These are phyloP conservation scores for Oscheius sp. DNA, from an alignment of 2,888 invertebrate genomes.

Conservation along the genomic window DNA sequence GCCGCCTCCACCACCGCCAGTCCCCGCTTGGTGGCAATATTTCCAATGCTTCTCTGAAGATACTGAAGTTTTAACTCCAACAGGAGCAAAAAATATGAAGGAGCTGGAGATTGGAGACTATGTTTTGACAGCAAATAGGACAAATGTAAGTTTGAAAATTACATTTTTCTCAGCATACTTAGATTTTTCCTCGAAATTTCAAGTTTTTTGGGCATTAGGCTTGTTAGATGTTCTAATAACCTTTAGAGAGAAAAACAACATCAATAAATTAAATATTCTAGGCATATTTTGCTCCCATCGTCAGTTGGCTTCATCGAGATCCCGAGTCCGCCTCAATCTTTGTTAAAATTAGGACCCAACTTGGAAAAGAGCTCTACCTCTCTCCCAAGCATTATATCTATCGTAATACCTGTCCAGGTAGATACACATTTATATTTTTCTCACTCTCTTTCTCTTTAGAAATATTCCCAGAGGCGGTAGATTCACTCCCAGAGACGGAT, in stretches of 20 bases:
- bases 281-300: constrained; percentile 37
- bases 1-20: not conserved
- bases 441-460: constrained; percentile 8
- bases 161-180: too few species aligned
- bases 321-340: constrained; percentile 27
- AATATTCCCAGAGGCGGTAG: constrained; percentile 27
- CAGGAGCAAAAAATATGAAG: constrained; percentile 45
- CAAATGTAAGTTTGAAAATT: constrained; percentile 12
- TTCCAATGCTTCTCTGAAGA: constrained; percentile 44
- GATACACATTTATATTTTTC: not conserved
- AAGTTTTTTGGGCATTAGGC: too few species aligned
- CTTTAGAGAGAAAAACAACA: constrained; percentile 1
- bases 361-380: constrained; percentile 41
- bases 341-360: constrained; percentile 14
- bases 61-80: constrained; percentile 45
- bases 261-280: constrained; percentile 3
- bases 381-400: constrained; percentile 44
- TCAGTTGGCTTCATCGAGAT: constrained; percentile 27
- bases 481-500: constrained; percentile 36
- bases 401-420: constrained; percentile 28
- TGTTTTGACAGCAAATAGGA: constrained; percentile 39
- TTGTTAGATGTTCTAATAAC: not conserved
- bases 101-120: constrained; percentile 45
- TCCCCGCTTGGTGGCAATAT: not conserved
- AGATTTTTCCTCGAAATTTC: too few species aligned